A percentile compares a stretch with the other conserved stretches of the same genome.
phyloP scores from a whole-genome alignment of 2,113 vertebrate species.

The Cercopithecus mona region DNA sequence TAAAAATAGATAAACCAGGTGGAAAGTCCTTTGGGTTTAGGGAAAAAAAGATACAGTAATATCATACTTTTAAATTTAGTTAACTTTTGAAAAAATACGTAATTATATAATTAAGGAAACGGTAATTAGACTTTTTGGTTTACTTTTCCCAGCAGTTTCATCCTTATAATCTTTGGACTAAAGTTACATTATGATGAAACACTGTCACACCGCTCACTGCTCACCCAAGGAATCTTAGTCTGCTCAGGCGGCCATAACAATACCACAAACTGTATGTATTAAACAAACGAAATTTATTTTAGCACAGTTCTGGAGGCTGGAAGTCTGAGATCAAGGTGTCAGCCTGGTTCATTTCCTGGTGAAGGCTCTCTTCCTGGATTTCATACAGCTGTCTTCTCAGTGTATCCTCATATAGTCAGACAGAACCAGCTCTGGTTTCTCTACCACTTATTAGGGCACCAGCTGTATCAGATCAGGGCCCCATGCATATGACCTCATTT shows the following conservation, averaged over 20 bases:
- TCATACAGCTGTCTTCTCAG: not conserved
- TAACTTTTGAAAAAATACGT: not conserved
- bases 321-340: not conserved
- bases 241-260: not conserved
- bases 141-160: not conserved
- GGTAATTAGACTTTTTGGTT: not conserved
- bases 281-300: not conserved
- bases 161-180: not conserved
- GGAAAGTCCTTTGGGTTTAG: not conserved
- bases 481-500: not conserved
- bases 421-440: not conserved
- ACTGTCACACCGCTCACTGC: not conserved
- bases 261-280: not conserved
- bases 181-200: not conserved
- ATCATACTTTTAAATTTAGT: not conserved
- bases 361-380: not conserved
- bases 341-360: not conserved
- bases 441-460: not conserved
- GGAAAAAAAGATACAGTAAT: not conserved
- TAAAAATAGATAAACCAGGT: not conserved
- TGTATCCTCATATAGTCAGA: not conserved
- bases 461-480: not conserved
- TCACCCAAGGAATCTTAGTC: not conserved
- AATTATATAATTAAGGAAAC: slow-evolving; percentile 15
- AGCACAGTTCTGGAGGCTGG: not conserved